Evolutionary conservation across 2,888 invertebrate genomes (phyloP).

Genomic region (Thera obeliscata): DNA sequence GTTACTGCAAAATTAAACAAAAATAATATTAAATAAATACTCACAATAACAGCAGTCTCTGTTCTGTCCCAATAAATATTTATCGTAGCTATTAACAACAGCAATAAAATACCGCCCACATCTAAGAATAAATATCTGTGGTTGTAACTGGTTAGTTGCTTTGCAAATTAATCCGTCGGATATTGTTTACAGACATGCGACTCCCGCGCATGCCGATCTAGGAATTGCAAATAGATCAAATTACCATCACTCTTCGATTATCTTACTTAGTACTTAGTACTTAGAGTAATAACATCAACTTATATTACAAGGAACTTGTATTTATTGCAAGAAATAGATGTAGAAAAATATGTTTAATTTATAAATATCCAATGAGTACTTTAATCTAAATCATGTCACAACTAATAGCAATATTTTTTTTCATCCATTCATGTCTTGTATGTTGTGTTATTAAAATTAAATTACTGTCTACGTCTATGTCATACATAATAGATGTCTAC

Average conservation of each 20-base stretch:
- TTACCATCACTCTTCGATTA: constrained; percentile 12
- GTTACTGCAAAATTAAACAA: background rate
- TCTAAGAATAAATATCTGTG: constrained; percentile 5
- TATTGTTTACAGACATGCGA: constrained; percentile 35
- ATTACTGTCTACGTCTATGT: too few relatives aligned
- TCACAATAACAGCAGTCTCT: constrained; percentile 8
- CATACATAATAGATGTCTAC: too few relatives aligned
- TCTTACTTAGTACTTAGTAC: background rate
- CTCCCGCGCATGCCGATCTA: constrained; percentile 44
- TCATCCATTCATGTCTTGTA: too few relatives aligned
- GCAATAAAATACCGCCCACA: constrained; percentile 30
- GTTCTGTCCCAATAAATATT: constrained; percentile 25
- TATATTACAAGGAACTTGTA: too few relatives aligned
- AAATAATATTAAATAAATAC: constrained; percentile 14
- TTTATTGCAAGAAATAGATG: too few relatives aligned
- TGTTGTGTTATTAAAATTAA: too few relatives aligned
- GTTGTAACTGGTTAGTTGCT: background rate
- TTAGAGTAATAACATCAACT: background rate
- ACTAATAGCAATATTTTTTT: too few relatives aligned
- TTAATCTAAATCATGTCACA: too few relatives aligned
- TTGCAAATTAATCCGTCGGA: constrained; percentile 15
- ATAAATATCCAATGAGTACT: too few relatives aligned
- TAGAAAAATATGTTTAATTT: too few relatives aligned
- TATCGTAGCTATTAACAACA: constrained; percentile 19
- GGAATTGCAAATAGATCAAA: constrained; percentile 24